Percentiles rank a stretch among this genome's conserved stretches.
Evolutionary conservation across 2,797 vertebrate genomes (phyloP).

Genomic region (Spondyliosoma cantharus): DNA sequence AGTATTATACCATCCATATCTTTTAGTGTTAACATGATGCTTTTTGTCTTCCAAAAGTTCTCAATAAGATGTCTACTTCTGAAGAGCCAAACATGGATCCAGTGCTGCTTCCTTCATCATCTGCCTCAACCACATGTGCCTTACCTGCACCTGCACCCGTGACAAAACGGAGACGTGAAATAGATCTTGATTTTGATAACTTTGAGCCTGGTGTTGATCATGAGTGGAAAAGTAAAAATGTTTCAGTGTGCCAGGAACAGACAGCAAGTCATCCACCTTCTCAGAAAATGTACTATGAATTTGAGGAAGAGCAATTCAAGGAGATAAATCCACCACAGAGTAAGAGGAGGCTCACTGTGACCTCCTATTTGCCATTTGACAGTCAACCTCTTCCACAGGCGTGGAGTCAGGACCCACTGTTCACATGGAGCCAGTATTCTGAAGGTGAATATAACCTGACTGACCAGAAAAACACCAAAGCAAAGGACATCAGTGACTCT

Average conservation of each 20-base stretch:
- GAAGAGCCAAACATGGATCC: conserved; percentile 38
- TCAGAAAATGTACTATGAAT: conserved; percentile 14
- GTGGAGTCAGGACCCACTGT: conserved; percentile 56
- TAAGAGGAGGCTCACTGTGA: conserved; percentile 59
- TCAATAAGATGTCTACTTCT: conserved; percentile 65
- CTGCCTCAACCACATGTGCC: not conserved
- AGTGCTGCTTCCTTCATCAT: conserved; percentile 13
- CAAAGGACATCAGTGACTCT: not conserved
- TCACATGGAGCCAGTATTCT: conserved; percentile 53
- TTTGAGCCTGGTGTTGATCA: conserved; percentile 14
- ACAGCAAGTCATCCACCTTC: not conserved
- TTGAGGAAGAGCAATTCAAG: conserved; percentile 50
- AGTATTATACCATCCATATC: not conserved
- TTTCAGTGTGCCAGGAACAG: conserved; percentile 29
- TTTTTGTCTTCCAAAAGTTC: conserved; percentile 57
- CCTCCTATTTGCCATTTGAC: conserved; percentile 8
- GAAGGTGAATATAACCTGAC: conserved; percentile 37
- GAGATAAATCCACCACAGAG: conserved; percentile 63
- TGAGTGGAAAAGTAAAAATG: conserved; percentile 30
- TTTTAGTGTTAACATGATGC: conserved; percentile 23
- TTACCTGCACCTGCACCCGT: conserved; percentile 1
- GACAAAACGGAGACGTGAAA: conserved; percentile 65
- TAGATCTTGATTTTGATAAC: conserved; percentile 7
- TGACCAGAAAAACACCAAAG: conserved; percentile 18
- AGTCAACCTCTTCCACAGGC: conserved; percentile 48